Conservation (phyloP, 1,140 invertebrate genomes). For the Phymorhynchus buccinoides region DNA sequence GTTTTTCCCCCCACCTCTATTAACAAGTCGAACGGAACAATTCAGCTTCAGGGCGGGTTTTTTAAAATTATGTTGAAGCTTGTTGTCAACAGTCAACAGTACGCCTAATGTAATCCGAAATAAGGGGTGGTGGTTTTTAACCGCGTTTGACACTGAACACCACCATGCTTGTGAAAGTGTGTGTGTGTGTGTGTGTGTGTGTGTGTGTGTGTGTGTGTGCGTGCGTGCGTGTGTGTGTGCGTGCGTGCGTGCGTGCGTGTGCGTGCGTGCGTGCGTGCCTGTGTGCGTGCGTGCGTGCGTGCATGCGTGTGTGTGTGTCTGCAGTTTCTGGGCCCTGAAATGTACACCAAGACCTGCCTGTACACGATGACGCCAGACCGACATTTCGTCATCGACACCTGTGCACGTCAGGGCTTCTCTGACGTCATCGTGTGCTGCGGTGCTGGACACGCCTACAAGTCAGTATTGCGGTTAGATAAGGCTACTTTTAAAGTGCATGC, state of each 20-base stretch:
- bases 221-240: background rate
- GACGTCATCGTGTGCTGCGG: slow-evolving; percentile 67
- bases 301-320: slow-evolving; percentile 12
- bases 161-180: background rate
- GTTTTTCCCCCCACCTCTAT: too few relatives aligned
- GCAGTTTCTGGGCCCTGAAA: slow-evolving; percentile 65
- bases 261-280: background rate
- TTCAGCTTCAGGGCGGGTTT: too few relatives aligned
- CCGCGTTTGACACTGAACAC: too few relatives aligned
- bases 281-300: background rate
- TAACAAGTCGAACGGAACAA: background rate
- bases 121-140: too few relatives aligned
- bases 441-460: slow-evolving; percentile 71
- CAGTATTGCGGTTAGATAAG: slow-evolving; percentile 18
- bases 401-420: slow-evolving; percentile 57
- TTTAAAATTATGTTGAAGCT: too few relatives aligned
- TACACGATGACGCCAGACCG: slow-evolving; percentile 70
- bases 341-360: slow-evolving; percentile 68
- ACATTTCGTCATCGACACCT: slow-evolving; percentile 67
- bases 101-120: too few relatives aligned
- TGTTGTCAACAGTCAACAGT: too few relatives aligned
- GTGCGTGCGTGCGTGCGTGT: background rate
- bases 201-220: background rate
- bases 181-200: background rate
- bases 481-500: background rate